Percentiles rank a stretch among this genome's conserved stretches.
phyloP scores from a whole-genome alignment of 2,797 vertebrate species.

The Tolypeutes matacus region DNA sequence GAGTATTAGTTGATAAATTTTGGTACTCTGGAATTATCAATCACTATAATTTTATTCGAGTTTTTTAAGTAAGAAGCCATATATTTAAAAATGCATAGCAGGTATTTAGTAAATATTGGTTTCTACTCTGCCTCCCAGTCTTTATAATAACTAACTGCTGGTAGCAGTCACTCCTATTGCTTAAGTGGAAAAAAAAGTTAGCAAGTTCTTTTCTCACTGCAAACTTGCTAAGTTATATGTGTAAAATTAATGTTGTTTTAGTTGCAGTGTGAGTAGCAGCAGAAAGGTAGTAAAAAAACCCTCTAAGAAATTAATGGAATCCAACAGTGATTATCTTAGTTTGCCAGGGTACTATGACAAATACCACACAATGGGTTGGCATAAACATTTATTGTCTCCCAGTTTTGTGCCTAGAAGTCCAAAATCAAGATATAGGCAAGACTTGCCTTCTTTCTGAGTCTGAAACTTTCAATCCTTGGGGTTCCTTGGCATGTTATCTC shows the following conservation, averaged over 20 bases:
- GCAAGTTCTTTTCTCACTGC: background rate
- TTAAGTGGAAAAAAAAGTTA: background rate
- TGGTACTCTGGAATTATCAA: background rate
- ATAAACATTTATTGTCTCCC: too few species aligned
- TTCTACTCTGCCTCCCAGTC: background rate
- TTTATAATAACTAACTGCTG: background rate
- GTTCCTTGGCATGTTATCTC: too few species aligned
- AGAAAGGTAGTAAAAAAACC: background rate
- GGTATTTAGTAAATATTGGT: background rate
- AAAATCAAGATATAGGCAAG: too few species aligned
- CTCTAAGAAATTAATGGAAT: background rate
- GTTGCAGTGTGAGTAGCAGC: background rate
- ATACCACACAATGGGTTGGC: too few species aligned
- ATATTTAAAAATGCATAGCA: background rate
- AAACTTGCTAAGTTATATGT: background rate
- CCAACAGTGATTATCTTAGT: too few species aligned
- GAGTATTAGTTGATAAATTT: background rate
- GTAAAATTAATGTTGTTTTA: conserved; percentile 19
- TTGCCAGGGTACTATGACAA: too few species aligned
- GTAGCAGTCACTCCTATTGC: background rate
- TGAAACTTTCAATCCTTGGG: too few species aligned
- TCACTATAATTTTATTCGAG: background rate
- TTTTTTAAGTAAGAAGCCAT: conserved; percentile 24
- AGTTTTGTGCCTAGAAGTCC: too few species aligned
- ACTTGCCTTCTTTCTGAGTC: too few species aligned